A percentile compares a stretch with the other conserved stretches of the same genome.
Conservation (phyloP, 1,140 invertebrate genomes). For the Atta colombica region DNA sequence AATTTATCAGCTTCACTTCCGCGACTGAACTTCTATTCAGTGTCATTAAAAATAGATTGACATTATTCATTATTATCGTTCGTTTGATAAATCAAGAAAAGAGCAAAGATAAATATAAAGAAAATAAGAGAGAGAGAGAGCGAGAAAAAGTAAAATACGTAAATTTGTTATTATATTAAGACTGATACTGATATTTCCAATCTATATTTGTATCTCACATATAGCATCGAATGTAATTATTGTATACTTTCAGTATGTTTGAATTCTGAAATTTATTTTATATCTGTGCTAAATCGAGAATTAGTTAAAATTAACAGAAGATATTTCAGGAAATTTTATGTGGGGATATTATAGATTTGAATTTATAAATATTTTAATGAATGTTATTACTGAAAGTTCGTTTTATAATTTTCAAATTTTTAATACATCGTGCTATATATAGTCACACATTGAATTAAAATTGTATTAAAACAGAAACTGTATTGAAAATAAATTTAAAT, state of each 20-base stretch:
- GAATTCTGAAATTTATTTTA: not conserved
- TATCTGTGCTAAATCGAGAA: not conserved
- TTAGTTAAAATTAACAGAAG: not conserved
- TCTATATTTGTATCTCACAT: not conserved
- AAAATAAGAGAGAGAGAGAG: not conserved
- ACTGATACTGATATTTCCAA: conserved; percentile 1
- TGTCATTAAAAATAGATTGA: conserved; percentile 62
- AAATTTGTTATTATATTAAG: not conserved
- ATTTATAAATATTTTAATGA: conserved; percentile 4
- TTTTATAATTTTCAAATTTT: not conserved
- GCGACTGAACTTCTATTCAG: conserved; percentile 2
- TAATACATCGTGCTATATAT: not conserved
- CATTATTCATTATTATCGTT: conserved; percentile 23
- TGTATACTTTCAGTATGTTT: not conserved
- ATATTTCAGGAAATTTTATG: not conserved
- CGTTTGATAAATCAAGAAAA: conserved; percentile 14
- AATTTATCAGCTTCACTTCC: conserved; percentile 35
- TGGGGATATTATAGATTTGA: not conserved
- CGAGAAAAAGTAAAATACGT: not conserved
- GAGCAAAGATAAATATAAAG: not conserved
- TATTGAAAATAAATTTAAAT: not conserved
- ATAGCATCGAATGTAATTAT: not conserved
- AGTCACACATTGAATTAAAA: not conserved
- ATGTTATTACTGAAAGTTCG: not conserved
- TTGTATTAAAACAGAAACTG: not conserved